phyloP scores from a whole-genome alignment of 2,113 vertebrate species.

The Grus americana region DNA sequence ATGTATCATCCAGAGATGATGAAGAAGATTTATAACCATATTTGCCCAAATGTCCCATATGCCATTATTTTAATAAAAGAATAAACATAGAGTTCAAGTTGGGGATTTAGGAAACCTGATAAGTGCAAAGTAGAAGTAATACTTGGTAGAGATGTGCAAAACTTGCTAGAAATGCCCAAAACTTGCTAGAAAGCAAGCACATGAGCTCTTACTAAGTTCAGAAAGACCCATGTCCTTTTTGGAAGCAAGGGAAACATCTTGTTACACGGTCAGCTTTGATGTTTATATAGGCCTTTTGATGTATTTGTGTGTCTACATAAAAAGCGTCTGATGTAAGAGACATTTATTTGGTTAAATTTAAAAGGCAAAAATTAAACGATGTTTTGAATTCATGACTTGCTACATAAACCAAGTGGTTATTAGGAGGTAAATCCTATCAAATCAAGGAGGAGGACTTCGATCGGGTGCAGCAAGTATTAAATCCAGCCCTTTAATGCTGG shows the following conservation, averaged over 20 bases:
- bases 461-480: neutral
- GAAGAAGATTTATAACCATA: neutral
- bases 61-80: neutral
- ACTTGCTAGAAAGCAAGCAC: neutral
- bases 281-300: neutral
- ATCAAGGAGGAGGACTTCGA: neutral
- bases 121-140: neutral
- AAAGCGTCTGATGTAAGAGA: neutral
- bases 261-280: neutral
- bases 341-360: neutral
- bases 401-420: neutral
- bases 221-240: neutral
- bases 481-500: neutral
- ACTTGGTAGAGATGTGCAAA: neutral
- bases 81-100: neutral
- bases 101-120: neutral
- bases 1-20: neutral
- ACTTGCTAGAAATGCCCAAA: neutral
- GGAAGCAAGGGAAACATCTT: neutral
- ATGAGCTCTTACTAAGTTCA: neutral
- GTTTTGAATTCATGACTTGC: neutral
- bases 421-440: neutral
- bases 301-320: neutral
- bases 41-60: neutral
- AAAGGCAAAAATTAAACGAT: neutral